Percentiles rank a stretch among this genome's conserved stretches.
phyloP scores from a whole-genome alignment of 2,888 invertebrate genomes.

The Metallyticus violacea region DNA sequence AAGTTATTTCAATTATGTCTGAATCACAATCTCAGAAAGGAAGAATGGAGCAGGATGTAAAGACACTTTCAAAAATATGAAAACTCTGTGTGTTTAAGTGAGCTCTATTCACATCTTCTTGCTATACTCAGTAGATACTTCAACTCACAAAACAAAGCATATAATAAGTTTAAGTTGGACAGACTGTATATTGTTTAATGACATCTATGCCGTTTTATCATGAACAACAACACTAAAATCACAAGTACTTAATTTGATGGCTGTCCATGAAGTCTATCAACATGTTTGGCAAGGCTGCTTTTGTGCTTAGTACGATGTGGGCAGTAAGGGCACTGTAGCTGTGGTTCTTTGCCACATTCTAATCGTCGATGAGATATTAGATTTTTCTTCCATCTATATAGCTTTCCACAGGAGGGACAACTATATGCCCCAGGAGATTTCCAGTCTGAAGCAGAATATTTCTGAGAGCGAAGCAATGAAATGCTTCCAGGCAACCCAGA shows the following conservation, averaged over 20 bases:
- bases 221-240: not conserved
- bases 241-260: not conserved
- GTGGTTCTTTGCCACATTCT: slow-evolving; percentile 37
- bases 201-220: not conserved
- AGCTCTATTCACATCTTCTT: not conserved
- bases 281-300: slow-evolving; percentile 22
- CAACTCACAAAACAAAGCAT: not conserved
- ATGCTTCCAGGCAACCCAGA: not conserved
- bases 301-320: slow-evolving; percentile 28
- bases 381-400: slow-evolving; percentile 38
- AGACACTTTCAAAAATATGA: too few relatives aligned
- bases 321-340: slow-evolving; percentile 31
- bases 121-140: not conserved
- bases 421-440: slow-evolving; percentile 22
- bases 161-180: not conserved
- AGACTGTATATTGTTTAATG: not conserved
- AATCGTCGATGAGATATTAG: slow-evolving; percentile 22
- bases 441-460: slow-evolving; percentile 32
- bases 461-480: slow-evolving; percentile 39
- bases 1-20: not conserved
- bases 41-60: not conserved
- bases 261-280: slow-evolving; percentile 17
- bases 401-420: slow-evolving; percentile 38
- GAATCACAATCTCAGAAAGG: not conserved
- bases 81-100: not conserved